Evolutionary conservation across 2,797 vertebrate species (phyloP).

Genomic region (Channallabes apus): DNA sequence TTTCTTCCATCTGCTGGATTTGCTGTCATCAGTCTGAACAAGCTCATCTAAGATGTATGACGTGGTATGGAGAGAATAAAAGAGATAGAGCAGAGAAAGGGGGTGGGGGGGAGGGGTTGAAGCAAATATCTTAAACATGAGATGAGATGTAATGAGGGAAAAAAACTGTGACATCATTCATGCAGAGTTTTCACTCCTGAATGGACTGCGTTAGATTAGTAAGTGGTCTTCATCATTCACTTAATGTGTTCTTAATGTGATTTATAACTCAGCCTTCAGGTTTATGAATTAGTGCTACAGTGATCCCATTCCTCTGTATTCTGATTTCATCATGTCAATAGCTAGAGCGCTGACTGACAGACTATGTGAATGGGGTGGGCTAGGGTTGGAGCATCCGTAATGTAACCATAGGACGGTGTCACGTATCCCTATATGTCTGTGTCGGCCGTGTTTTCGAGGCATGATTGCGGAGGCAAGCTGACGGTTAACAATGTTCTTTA

Average conservation of each 20-base stretch:
- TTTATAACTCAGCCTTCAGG: not conserved
- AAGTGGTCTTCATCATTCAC: slow-evolving; percentile 3
- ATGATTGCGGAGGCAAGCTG: too few relatives aligned
- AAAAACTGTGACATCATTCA: slow-evolving; percentile 9
- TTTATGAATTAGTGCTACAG: not conserved
- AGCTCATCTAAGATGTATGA: slow-evolving; percentile 39
- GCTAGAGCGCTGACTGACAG: not conserved
- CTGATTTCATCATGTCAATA: not conserved
- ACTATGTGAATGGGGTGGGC: not conserved
- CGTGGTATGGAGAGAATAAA: slow-evolving; percentile 30
- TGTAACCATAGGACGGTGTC: not conserved
- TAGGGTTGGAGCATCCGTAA: not conserved
- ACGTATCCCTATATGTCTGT: too few relatives aligned
- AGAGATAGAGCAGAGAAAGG: not conserved
- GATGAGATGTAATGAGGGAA: not conserved
- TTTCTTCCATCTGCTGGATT: slow-evolving; percentile 62
- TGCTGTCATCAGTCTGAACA: slow-evolving; percentile 65
- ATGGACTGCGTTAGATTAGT: slow-evolving; percentile 7
- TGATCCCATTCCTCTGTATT: not conserved
- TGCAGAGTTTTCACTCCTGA: slow-evolving; percentile 16
- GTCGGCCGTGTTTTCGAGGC: too few relatives aligned
- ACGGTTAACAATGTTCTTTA: too few relatives aligned
- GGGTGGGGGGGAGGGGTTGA: too few relatives aligned
- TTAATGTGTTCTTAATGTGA: slow-evolving; percentile 8
- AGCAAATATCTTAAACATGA: not conserved